These are phyloP conservation scores for Formicarius rufipectus DNA, from an alignment of 2,113 vertebrate species.

Conservation along the genomic window DNA sequence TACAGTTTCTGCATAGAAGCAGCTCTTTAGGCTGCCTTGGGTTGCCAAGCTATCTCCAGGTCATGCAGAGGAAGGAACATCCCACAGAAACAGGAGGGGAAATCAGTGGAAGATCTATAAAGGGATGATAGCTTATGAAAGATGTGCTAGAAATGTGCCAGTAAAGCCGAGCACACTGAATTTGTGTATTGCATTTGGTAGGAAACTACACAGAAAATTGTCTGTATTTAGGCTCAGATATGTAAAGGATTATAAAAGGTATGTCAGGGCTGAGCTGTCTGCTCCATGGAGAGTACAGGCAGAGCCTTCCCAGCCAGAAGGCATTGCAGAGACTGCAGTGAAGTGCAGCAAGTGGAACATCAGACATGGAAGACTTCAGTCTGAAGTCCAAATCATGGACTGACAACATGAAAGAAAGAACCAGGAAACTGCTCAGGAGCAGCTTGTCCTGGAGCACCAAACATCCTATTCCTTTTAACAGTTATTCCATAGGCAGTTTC, in stretches of 20 bases:
- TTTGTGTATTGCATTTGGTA: not conserved
- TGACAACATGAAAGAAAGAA: not conserved
- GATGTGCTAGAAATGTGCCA: not conserved
- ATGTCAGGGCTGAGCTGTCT: not conserved
- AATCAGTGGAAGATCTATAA: not conserved
- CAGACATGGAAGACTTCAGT: not conserved
- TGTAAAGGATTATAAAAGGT: not conserved
- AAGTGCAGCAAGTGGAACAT: not conserved
- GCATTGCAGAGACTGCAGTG: not conserved
- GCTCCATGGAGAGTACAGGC: not conserved
- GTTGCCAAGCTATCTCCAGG: slow-evolving; percentile 15
- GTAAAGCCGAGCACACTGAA: not conserved
- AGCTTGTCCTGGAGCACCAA: not conserved
- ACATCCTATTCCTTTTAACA: not conserved
- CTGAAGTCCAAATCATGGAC: not conserved
- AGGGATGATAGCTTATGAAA: not conserved
- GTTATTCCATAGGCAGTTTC: not conserved
- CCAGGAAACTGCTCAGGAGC: not conserved
- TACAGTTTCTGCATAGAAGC: slow-evolving; percentile 7
- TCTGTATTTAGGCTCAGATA: not conserved
- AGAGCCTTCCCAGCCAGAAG: not conserved
- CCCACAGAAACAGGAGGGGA: not conserved
- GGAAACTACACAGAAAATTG: not conserved
- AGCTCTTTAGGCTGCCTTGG: not conserved
- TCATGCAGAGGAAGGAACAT: not conserved